Percentiles rank a stretch among this genome's conserved stretches.
Evolutionary conservation across 2,113 vertebrate genomes (phyloP).

Genomic region (Melanotaenia duboulayi): DNA sequence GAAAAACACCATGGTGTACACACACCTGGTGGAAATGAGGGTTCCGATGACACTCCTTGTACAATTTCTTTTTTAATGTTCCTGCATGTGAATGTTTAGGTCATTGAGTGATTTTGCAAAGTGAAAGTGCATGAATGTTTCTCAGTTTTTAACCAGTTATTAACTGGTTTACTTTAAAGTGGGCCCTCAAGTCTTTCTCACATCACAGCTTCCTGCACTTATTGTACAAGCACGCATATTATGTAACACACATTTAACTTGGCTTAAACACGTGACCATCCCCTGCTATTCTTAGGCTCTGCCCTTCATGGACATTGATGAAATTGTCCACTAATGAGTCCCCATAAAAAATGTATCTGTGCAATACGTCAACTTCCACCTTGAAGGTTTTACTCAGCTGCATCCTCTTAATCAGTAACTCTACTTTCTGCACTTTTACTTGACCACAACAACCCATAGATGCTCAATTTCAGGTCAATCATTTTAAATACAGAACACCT

Average conservation of each 20-base stretch:
- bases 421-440: slow-evolving; percentile 26
- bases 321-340: slow-evolving; percentile 75
- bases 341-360: slow-evolving; percentile 73
- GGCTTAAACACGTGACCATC: slow-evolving; percentile 33
- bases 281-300: slow-evolving; percentile 69
- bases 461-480: slow-evolving; percentile 33
- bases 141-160: too few species aligned
- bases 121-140: too few species aligned
- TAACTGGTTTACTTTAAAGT: too few species aligned
- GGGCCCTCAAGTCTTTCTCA: too few species aligned
- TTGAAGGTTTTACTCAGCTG: slow-evolving; percentile 36
- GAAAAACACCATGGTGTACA: too few species aligned
- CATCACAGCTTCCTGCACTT: neutral
- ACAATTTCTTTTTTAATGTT: too few species aligned
- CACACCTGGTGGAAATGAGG: too few species aligned
- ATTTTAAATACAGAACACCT: slow-evolving; percentile 49
- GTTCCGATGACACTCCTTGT: too few species aligned
- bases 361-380: slow-evolving; percentile 56
- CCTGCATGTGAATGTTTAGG: too few species aligned
- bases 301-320: slow-evolving; percentile 73
- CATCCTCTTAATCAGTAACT: slow-evolving; percentile 60
- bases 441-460: slow-evolving; percentile 21
- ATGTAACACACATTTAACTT: slow-evolving; percentile 2
- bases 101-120: too few species aligned
- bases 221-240: slow-evolving; percentile 5